A percentile compares a stretch with the other conserved stretches of the same genome.
phyloP scores from a whole-genome alignment of 2,113 vertebrate species.

The Panurus biarmicus region DNA sequence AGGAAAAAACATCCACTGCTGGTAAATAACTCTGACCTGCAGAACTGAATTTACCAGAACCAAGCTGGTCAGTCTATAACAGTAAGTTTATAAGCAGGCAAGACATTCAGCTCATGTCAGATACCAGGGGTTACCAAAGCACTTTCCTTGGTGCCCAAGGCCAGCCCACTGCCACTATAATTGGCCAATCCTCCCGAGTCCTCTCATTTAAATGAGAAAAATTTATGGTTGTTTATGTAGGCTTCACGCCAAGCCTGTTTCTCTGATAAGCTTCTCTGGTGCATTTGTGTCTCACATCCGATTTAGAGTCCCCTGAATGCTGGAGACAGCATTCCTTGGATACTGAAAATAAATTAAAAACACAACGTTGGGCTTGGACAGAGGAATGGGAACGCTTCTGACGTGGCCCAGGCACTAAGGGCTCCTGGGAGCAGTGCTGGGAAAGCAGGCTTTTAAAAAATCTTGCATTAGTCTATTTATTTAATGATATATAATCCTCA shows the following conservation, averaged over 20 bases:
- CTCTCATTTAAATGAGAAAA: slow-evolving; percentile 8
- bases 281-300: slow-evolving; percentile 69
- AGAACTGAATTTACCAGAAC: neutral
- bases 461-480: neutral
- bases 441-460: slow-evolving; percentile 7
- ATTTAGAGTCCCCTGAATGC: slow-evolving; percentile 71
- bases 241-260: slow-evolving; percentile 47
- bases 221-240: slow-evolving; percentile 56
- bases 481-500: slow-evolving; percentile 21
- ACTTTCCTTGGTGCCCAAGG: slow-evolving; percentile 16
- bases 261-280: slow-evolving; percentile 74
- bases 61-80: neutral
- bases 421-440: slow-evolving; percentile 26
- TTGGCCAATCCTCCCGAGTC: neutral
- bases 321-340: slow-evolving; percentile 79
- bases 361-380: slow-evolving; percentile 77
- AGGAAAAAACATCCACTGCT: neutral
- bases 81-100: neutral
- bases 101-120: neutral
- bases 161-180: neutral
- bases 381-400: slow-evolving; percentile 48
- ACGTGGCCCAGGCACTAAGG: slow-evolving; percentile 23
- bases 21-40: neutral
- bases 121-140: slow-evolving; percentile 11
- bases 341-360: slow-evolving; percentile 84